Evolutionary conservation across 2,888 invertebrate species (phyloP).

Genomic region (Platerodrilus igneus): DNA sequence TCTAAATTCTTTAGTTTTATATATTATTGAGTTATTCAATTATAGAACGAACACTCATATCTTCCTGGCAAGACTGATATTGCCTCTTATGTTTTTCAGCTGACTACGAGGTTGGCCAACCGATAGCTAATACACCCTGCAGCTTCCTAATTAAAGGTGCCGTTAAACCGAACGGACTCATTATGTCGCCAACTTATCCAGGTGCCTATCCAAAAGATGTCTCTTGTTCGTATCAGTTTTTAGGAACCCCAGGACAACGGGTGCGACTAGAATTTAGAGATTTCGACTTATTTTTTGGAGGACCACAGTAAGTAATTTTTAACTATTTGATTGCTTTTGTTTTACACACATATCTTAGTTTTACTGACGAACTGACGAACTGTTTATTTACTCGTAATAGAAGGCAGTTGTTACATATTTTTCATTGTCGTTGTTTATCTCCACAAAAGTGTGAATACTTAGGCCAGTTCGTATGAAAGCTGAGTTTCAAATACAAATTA

Average conservation of each 20-base stretch:
- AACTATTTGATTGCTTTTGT: too few relatives aligned
- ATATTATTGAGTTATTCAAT: too few relatives aligned
- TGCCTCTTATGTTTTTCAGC: conserved; percentile 57
- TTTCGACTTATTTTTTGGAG: conserved; percentile 98
- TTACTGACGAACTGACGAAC: too few relatives aligned
- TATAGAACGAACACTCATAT: too few relatives aligned
- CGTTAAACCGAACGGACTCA: conserved; percentile 70
- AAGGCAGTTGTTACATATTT: too few relatives aligned
- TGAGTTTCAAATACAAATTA: too few relatives aligned
- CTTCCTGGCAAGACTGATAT: not conserved
- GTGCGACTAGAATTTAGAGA: conserved; percentile 94
- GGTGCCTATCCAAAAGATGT: conserved; percentile 98
- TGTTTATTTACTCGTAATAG: too few relatives aligned
- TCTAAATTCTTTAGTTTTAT: too few relatives aligned
- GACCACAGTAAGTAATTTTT: conserved; percentile 83
- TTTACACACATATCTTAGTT: too few relatives aligned
- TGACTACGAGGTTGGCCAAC: conserved; percentile 89
- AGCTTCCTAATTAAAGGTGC: conserved; percentile 79
- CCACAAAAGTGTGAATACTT: too few relatives aligned
- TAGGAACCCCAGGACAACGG: conserved; percentile 84
- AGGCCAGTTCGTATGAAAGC: too few relatives aligned
- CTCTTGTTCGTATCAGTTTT: conserved; percentile 88
- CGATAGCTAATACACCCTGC: conserved; percentile 80
- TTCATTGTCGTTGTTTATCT: too few relatives aligned
- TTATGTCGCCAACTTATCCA: conserved; percentile 97